Base-by-base conservation (phyloP, 2,797 vertebrate species). In the Gallinago solitaria region DNA sequence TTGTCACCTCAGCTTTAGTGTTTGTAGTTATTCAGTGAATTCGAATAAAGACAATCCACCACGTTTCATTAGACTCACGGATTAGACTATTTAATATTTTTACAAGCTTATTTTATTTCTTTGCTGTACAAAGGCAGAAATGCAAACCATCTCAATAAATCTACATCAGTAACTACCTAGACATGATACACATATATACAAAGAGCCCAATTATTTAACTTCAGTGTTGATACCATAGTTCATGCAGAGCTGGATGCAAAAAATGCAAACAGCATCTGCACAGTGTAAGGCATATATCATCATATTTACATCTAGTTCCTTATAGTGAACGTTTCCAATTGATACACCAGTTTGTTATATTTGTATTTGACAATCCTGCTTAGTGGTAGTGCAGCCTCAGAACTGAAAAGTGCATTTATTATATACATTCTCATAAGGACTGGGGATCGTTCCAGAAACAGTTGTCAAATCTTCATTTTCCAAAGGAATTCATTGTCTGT, bases 91-190 rank as follows among this genome's bases (percentile, higher is more conserved):
- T 78, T 51, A 3, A 5, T 57, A 73, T 65, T 92, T 96, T 83
- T 86, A 83, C 53, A 93, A 75, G 53, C 59, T 96, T 95, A 89
- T 84, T 96, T 96, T 89, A 94, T 83, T 96, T 95, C 32, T 94
- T 93, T 90, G 63, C 93, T 97, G 94, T 97, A 97, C 96, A 97
- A 82, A 95, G 69, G 87, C 86, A 96, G 56, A 94, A 96, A 87
- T 75, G 59, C 74, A 94, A 93, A 67, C 65, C 61, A 84, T n/a
- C 53, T 89, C 88, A 76, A 71, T 61, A 90, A 90, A 93, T 90
- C 91, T 95, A 88, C 86, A 89, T 71, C 61, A 75, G 57, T 74
- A 79, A 75, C 77, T 92, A 96, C 69, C 25, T 45, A 87, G 78
- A 93, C 75, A 89, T 75, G 10, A 90, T 94, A 96, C 84, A 96